A percentile compares a stretch with the other conserved stretches of the same genome.
phyloP scores from a whole-genome alignment of 35 echinoderm and acorn worm genomes.

The Lytechinus variegatus region DNA sequence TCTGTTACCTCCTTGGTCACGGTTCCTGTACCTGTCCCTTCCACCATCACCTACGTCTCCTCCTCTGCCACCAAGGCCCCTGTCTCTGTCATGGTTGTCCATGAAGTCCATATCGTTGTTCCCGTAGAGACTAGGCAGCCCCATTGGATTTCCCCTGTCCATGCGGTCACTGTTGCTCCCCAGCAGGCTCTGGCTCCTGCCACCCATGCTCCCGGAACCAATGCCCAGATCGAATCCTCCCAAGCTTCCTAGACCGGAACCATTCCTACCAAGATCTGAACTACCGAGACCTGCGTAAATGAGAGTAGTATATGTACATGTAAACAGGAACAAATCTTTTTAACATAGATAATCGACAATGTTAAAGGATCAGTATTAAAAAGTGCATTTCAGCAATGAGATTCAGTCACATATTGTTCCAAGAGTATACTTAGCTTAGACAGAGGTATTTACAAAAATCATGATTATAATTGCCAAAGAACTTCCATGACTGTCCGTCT shows the following conservation, averaged over 20 bases:
- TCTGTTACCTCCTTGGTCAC: not conserved
- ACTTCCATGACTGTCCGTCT: not conserved
- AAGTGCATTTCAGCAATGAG: not conserved
- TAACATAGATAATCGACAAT: no score
- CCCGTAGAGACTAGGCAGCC: not conserved
- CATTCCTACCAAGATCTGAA: constrained; percentile 35
- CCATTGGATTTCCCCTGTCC: constrained; percentile 41
- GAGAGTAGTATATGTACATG: no score
- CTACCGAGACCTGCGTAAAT: not conserved
- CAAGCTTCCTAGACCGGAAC: constrained; percentile 49
- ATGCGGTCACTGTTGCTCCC: not conserved
- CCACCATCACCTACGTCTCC: constrained; percentile 38
- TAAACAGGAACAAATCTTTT: no score
- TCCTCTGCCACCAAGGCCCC: constrained; percentile 20
- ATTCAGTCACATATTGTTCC: not conserved
- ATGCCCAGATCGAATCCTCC: constrained; percentile 36
- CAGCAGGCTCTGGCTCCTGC: not conserved
- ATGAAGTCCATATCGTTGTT: constrained; percentile 17
- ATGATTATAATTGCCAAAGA: not conserved
- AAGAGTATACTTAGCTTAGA: no score
- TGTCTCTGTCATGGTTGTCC: constrained; percentile 6
- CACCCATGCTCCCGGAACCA: constrained; percentile 50
- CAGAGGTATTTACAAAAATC: no score
- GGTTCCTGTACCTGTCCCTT: constrained; percentile 15
- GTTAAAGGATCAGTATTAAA: not conserved